Base-by-base conservation (phyloP, 2,113 vertebrate genomes). In the Struthio camelus region DNA sequence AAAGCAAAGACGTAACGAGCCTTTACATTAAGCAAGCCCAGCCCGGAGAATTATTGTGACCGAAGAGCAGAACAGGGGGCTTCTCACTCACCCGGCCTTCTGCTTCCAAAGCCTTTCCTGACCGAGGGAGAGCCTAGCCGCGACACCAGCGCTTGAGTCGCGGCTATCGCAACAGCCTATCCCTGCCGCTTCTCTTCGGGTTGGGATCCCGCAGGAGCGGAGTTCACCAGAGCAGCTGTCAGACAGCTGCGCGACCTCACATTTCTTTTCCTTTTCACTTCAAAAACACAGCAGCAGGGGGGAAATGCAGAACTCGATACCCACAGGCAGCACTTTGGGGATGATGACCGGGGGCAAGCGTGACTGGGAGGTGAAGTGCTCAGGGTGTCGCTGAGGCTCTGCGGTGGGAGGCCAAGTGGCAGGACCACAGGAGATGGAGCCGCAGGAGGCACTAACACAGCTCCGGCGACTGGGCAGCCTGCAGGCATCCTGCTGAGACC, bases 81-180 rank as follows among this genome's bases (percentile, higher is more conserved):
- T 42, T 50, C 75, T 65, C 28, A 50, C 54, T 1, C 2, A 1
- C 38, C 25, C 13, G 53, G 62, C 25, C 3, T 83, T 59, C 1
- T 48, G 53, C 51, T 83, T 69, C 46, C 61, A 1, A 32, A 66
- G 50, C 1, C 30, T n/a, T 36, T 59, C 24, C 42, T 42, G 73
- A 48, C 14, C 27, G 79, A 85, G 36, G 67, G 34, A 80, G 38
- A 73, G 56, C 12, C 22, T 61, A 59, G 76, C 36, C 34, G 54
- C 2, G 59, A n/a, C 67, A 23, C 1, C 2, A 0, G 44, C 36
- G 54, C 48, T 65, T 36, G 4, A 9, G 0, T 2, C 0, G 0
- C 4, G 25, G 1, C 19, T 48, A 23, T 9, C 65, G 4, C 79
- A 34, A 5, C 42, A 25, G 75, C 67, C 80, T 59, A 25, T 2